A percentile compares a stretch with the other conserved stretches of the same genome.
Conservation (phyloP, 2,888 invertebrate genomes). For the Heterodera filipjevi region DNA sequence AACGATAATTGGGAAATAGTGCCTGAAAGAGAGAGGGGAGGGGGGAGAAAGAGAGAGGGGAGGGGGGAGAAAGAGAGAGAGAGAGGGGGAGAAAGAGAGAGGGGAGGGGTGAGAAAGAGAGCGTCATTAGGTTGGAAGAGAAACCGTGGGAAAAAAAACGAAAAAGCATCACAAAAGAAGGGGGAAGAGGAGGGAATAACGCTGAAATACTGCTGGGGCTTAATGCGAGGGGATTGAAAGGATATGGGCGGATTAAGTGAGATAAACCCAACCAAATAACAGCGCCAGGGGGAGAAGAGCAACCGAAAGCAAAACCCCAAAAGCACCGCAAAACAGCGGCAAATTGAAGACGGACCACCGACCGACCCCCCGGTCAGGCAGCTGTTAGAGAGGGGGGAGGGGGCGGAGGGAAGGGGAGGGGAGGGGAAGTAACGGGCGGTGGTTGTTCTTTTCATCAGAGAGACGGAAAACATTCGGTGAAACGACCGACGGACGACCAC, state of each 20-base stretch:
- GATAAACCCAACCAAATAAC: not conserved
- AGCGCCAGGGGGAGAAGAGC: not conserved
- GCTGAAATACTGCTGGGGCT: not conserved
- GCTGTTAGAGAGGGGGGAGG: not conserved
- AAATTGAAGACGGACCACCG: not conserved
- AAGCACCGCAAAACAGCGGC: not conserved
- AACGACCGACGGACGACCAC: too few relatives aligned
- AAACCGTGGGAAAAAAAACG: not conserved
- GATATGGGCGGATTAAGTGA: not conserved
- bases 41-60: not conserved
- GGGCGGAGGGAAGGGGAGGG: not conserved
- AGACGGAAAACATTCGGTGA: too few relatives aligned
- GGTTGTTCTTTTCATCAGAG: too few relatives aligned
- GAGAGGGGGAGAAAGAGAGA: not conserved
- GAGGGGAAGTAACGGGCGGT: too few relatives aligned
- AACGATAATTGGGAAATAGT: not conserved
- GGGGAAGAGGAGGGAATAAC: too few relatives aligned
- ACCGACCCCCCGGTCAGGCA: too few relatives aligned
- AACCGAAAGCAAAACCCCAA: not conserved
- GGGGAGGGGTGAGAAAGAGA: not conserved
- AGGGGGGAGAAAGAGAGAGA: not conserved
- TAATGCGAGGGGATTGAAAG: not conserved
- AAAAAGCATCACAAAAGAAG: not conserved
- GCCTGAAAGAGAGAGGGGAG: not conserved
- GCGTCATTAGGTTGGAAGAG: not conserved